Evolutionary conservation across 2,888 invertebrate genomes (phyloP).

Genomic region (Elgonia sp.): DNA sequence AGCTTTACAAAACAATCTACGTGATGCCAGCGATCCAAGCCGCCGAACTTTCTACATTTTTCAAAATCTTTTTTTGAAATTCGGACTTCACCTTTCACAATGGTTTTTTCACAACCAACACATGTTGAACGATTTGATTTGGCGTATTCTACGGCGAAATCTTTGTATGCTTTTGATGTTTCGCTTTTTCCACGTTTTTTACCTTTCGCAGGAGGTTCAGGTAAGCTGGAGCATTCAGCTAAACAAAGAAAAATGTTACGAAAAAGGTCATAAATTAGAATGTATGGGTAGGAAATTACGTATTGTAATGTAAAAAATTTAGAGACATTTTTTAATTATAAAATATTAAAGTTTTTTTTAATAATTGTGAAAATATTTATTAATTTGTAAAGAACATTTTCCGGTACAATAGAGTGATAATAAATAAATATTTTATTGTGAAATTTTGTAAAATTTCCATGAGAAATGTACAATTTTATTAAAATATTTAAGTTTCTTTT

Average conservation of each 20-base stretch:
- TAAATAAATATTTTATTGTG: no score
- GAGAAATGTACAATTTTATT: no score
- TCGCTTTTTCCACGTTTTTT: conserved; percentile 86
- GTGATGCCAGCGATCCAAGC: conserved; percentile 96
- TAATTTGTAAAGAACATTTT: no score
- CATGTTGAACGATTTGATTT: conserved; percentile 94
- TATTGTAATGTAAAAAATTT: no score
- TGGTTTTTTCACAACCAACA: conserved; percentile 94
- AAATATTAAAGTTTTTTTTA: no score
- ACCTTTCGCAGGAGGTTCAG: conserved; percentile 87
- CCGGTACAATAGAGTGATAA: no score
- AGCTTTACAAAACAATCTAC: conserved; percentile 95
- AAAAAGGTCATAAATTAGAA: background rate
- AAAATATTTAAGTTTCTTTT: no score
- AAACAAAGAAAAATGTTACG: background rate
- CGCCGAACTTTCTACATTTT: conserved; percentile 93
- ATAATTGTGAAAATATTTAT: no score
- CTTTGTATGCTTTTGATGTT: conserved; percentile 87
- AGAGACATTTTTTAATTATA: no score
- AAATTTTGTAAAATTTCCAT: no score
- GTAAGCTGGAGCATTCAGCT: conserved; percentile 50
- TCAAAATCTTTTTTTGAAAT: conserved; percentile 95
- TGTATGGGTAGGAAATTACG: no score
- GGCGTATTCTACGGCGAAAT: conserved; percentile 94
- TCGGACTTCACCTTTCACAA: conserved; percentile 91